Percentiles rank a stretch among this genome's conserved stretches.
Conservation (phyloP, 1,140 invertebrate genomes). For the Aphaenogaster ashmeadi region DNA sequence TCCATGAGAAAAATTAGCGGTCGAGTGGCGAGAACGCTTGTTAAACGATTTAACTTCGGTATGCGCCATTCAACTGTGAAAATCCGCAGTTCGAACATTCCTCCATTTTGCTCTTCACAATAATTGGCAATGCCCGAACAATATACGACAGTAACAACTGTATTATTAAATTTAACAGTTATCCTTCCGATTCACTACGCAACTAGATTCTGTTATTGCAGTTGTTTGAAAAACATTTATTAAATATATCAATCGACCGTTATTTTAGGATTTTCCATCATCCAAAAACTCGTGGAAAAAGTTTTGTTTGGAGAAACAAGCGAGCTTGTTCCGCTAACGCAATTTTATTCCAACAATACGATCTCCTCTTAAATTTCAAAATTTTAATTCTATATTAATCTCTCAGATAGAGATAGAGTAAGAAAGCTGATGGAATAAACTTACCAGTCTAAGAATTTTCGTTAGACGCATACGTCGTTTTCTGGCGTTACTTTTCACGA, state of each 20-base stretch:
- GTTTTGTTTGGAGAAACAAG: constrained; percentile 1
- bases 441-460: background rate
- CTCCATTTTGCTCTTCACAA: constrained; percentile 44
- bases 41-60: constrained; percentile 53
- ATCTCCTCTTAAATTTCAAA: background rate
- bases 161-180: constrained; percentile 54
- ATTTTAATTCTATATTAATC: constrained; percentile 1
- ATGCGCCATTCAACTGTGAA: constrained; percentile 43
- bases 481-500: constrained; percentile 50
- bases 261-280: constrained; percentile 3
- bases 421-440: background rate
- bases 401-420: background rate
- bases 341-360: background rate
- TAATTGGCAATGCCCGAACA: constrained; percentile 57
- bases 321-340: background rate
- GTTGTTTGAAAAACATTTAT: constrained; percentile 48
- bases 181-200: constrained; percentile 64
- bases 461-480: constrained; percentile 45
- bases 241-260: constrained; percentile 29
- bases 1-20: constrained; percentile 27
- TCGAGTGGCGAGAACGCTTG: constrained; percentile 36
- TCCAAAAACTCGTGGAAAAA: background rate
- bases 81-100: constrained; percentile 39
- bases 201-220: constrained; percentile 16
- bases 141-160: constrained; percentile 19